Base-by-base conservation (phyloP, 2,888 invertebrate species). In the Catocala nupta region DNA sequence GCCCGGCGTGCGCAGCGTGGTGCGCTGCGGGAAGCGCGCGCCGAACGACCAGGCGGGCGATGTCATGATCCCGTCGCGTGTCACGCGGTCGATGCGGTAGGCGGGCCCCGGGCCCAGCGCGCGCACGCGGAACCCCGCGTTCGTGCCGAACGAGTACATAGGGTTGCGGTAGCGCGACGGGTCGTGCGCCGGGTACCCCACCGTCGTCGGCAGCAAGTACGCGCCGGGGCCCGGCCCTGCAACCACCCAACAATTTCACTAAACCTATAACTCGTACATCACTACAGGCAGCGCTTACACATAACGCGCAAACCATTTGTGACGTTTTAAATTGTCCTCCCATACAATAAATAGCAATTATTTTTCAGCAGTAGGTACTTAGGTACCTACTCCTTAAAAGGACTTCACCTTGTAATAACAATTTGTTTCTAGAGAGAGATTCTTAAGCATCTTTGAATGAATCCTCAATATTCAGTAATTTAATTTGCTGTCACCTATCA, bases 161-260 rank as follows among this genome's bases (percentile, higher is more conserved):
- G 96, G 96, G 85, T 94, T 94, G 71, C 96, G 93, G 81, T 92
- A 89, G 11, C 93, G 94, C 8, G 96, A 95, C 16, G 95, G 94
- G 89, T 96, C 96, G 87, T 96, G 96, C 13, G 85, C 78, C 10
- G 90, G 84, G 84, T 90, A 96, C 3, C 96, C 96, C 44, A 95
- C 94, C 33, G 95, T 94, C 1, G 96, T 88, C 11, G 96, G 96
- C 65, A 97, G 90, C 84, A 84, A 79, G 86, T 96, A 96, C 56
- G 95, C 95, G 67, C 95, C 96, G 36, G 96, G 96, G 2, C 96
- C 96, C 56, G 96, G 96, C 53, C 96, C 96, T 96, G 81, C 5
- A 1, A 43, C 25, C 43, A 12, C 9, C 8, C 8, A 10, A 44
- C 16, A n/a, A n/a, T n/a, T n/a, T n/a, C n/a, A n/a, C n/a, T n/a